These are phyloP conservation scores for Trichonephila clavata DNA, from an alignment of 1,140 invertebrate species.

Conservation along the genomic window DNA sequence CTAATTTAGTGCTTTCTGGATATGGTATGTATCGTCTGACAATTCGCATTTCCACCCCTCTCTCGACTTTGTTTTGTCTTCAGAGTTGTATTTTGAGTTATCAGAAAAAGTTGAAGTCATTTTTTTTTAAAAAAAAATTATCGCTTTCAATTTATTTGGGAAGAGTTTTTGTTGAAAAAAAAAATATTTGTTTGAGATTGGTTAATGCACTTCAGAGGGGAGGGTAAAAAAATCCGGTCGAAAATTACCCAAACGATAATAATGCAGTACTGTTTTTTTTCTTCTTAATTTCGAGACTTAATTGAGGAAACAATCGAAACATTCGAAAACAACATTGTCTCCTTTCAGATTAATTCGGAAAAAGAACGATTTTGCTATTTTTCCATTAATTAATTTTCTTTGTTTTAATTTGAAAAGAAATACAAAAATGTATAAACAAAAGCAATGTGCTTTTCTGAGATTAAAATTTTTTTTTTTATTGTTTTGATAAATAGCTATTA, in stretches of 20 bases:
- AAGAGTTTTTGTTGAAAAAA: neutral
- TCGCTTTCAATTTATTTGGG: neutral
- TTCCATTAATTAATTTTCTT: neutral
- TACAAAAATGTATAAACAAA: too few relatives aligned
- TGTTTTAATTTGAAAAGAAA: neutral
- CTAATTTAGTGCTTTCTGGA: slow-evolving; percentile 66
- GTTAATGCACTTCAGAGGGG: neutral
- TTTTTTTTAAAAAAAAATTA: slow-evolving; percentile 4
- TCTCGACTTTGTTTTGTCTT: neutral
- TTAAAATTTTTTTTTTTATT: too few relatives aligned
- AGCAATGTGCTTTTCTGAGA: too few relatives aligned
- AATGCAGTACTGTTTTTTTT: neutral
- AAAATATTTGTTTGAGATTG: neutral
- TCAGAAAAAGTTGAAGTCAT: neutral
- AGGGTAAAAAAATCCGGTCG: neutral
- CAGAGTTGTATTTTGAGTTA: neutral
- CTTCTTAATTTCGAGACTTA: neutral
- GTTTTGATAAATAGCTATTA: too few relatives aligned
- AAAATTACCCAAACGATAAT: neutral
- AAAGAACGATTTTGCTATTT: neutral
- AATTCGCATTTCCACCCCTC: neutral
- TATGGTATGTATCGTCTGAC: slow-evolving; percentile 63
- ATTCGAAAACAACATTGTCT: neutral
- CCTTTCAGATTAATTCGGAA: neutral
- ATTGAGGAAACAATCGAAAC: neutral